Evolutionary conservation across 37 sponge, comb jelly and placozoan genomes (phyloP), one percentile per base, ranked within the genome.

Genomic region (Spongia lamella): DNA sequence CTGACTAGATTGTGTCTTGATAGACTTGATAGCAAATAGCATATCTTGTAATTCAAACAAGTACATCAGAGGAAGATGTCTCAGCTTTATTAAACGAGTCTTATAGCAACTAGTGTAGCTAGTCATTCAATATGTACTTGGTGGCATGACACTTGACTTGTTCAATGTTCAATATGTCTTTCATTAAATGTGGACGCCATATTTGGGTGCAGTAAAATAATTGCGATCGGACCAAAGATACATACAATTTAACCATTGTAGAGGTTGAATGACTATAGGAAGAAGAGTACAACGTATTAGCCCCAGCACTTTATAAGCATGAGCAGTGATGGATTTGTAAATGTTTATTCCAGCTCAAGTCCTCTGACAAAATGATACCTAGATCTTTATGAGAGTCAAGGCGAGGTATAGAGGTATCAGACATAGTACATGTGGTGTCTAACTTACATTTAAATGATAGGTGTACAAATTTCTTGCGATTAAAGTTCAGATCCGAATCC

Each of bases 91-190:
- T 7, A 58, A 11, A 15, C 60, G 7, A 15, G 60, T 29, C 29
- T 58, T 58, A 26, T 58, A 58, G 14, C 13, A 7, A 11, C 25
- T 58, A 58, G 29, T 26, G 13, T 58, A n/a, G n/a, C n/a, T n/a
- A 58, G 14, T 58, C 60, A 58, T 11, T 11, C 14, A 58, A 58
- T 7, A 58, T 22, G 13, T 58, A 58, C 14, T 58, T 58, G 60
- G 60, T 58, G 7, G 60, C 60, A 29, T 15, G 25, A 7, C 14
- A 7, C 14, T 58, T 7, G 5, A 58, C 60, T 58, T 15, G 6
- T 58, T 58, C 60, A 58, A 58, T 22, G 60, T 58, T 58, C 7
- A 58, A 27, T 5, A 5, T 58, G 60, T 58, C 60, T 58, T 58
- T 58, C 7, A 27, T 4, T 7, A 29, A 15, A 11, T 29, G 13